Conservation (phyloP, 1,140 invertebrate species). For the Onthophagus taurus region DNA sequence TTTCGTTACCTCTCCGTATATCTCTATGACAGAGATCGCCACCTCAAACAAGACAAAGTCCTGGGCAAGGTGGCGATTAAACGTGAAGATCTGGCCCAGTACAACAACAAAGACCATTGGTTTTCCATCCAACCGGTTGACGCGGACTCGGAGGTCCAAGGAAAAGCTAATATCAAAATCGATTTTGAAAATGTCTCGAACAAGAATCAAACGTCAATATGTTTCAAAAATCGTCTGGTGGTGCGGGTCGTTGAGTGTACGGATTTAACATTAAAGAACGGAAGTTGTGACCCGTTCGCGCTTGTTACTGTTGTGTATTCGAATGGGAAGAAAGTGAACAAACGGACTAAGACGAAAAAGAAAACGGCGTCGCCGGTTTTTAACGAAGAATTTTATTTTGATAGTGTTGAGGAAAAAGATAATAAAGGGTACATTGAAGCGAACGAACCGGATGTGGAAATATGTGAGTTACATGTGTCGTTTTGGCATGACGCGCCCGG, state of each 20-base stretch:
- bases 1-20: conserved; percentile 83
- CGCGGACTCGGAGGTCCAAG: conserved; percentile 82
- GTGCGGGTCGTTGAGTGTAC: conserved; percentile 70
- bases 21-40: conserved; percentile 70
- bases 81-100: conserved; percentile 72
- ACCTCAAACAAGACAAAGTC: conserved; percentile 75
- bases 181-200: conserved; percentile 39
- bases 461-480: conserved; percentile 64
- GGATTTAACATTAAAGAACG: conserved; percentile 81
- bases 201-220: conserved; percentile 15
- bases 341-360: conserved; percentile 76
- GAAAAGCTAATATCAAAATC: conserved; percentile 67
- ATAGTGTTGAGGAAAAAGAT: conserved; percentile 56
- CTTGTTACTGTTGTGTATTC: conserved; percentile 68
- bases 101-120: conserved; percentile 88
- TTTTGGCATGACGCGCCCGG: conserved; percentile 77
- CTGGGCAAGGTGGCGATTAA: conserved; percentile 84
- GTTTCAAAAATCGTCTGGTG: conserved; percentile 36
- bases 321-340: conserved; percentile 71
- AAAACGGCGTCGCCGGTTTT: conserved; percentile 83
- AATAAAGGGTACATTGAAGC: conserved; percentile 20
- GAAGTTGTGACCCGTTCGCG: conserved; percentile 83
- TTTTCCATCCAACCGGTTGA: conserved; percentile 76
- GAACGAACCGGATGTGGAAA: conserved; percentile 48
- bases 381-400: conserved; percentile 81